Evolutionary conservation across 2,888 invertebrate genomes (phyloP).

Genomic region (Netelia fuscicornis): DNA sequence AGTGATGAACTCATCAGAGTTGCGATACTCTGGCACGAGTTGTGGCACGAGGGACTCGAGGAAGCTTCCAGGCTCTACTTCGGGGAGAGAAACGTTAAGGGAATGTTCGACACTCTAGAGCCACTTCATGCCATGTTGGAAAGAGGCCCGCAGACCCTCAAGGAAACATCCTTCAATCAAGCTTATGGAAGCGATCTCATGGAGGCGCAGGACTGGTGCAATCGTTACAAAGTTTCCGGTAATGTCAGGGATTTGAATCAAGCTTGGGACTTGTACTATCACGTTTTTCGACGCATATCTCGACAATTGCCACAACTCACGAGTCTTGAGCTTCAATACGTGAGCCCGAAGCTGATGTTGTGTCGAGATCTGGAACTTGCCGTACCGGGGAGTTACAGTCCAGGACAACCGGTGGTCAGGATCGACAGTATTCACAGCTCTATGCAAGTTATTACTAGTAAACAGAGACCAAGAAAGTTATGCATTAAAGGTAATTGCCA

Average conservation of each 20-base stretch:
- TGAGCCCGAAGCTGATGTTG: conserved; percentile 95
- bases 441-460: conserved; percentile 98
- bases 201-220: conserved; percentile 98
- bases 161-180: conserved; percentile 98
- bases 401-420: conserved; percentile 94
- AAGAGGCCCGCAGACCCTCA: conserved; percentile 96
- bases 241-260: conserved; percentile 97
- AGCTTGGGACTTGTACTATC: conserved; percentile 99
- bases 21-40: conserved; percentile 99
- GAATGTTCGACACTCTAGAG: conserved; percentile 98
- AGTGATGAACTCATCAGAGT: conserved; percentile 98
- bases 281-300: conserved; percentile 98
- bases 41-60: conserved; percentile 99
- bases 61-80: conserved; percentile 98
- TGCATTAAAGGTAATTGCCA: conserved; percentile 89
- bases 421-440: conserved; percentile 96
- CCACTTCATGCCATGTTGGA: conserved; percentile 98
- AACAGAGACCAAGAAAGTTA: conserved; percentile 98
- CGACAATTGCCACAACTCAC: conserved; percentile 97
- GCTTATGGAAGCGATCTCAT: conserved; percentile 97
- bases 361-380: conserved; percentile 98
- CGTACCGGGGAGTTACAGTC: conserved; percentile 99
- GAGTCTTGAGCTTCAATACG: conserved; percentile 96
- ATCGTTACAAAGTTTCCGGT: conserved; percentile 93
- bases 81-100: conserved; percentile 97